Evolutionary conservation across 2,888 invertebrate species (phyloP).

Genomic region (Amphipyra berbera): DNA sequence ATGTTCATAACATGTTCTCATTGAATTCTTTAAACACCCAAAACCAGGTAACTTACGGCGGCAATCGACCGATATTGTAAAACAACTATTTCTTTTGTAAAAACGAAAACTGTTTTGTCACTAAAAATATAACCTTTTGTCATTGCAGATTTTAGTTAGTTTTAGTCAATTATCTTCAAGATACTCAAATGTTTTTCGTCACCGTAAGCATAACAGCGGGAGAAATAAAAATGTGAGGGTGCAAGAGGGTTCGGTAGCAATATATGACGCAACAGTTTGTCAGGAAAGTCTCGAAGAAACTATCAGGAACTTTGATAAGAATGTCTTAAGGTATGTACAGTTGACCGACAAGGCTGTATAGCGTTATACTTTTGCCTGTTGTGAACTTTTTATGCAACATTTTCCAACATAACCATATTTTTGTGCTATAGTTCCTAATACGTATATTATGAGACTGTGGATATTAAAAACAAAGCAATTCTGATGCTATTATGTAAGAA

Average conservation of each 20-base stretch:
- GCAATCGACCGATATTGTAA: background rate
- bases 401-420: background rate
- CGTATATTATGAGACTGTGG: background rate
- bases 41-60: conserved; percentile 80
- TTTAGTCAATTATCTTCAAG: conserved; percentile 86
- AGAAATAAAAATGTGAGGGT: conserved; percentile 79
- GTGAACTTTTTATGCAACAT: background rate
- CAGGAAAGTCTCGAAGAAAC: conserved; percentile 82
- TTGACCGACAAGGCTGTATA: conserved; percentile 19
- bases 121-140: conserved; percentile 79
- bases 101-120: conserved; percentile 72
- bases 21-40: conserved; percentile 88
- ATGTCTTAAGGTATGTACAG: conserved; percentile 71
- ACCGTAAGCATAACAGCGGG: conserved; percentile 77
- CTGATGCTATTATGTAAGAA: conserved; percentile 28
- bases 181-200: conserved; percentile 83
- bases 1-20: conserved; percentile 89
- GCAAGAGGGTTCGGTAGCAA: conserved; percentile 68
- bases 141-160: conserved; percentile 88
- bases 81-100: conserved; percentile 7
- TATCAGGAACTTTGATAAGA: conserved; percentile 82
- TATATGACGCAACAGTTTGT: conserved; percentile 78
- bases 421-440: background rate
- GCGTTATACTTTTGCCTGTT: background rate
- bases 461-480: conserved; percentile 6